These are phyloP conservation scores for Podiceps cristatus DNA, from an alignment of 2,113 vertebrate species.

Conservation along the genomic window DNA sequence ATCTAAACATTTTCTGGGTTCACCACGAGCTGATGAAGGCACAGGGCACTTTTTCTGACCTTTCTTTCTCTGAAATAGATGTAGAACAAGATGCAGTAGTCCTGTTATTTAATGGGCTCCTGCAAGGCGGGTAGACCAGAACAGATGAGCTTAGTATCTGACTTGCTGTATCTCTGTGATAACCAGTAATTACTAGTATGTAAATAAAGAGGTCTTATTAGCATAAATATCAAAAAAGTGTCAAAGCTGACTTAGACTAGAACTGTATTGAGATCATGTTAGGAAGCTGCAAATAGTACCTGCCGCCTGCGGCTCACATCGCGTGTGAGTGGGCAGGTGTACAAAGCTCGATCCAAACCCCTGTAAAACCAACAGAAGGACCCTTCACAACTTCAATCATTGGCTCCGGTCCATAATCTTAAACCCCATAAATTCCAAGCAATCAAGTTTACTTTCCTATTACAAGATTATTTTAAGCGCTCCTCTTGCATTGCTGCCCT, in stretches of 20 bases:
- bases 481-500: not conserved
- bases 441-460: not conserved
- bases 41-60: not conserved
- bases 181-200: not conserved
- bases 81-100: not conserved
- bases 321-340: not conserved
- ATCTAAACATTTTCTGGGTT: not conserved
- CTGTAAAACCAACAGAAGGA: not conserved
- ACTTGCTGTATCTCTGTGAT: not conserved
- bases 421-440: not conserved
- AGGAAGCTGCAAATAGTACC: not conserved
- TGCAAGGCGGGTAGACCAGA: not conserved
- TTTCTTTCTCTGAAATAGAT: not conserved
- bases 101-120: not conserved
- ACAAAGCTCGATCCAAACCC: not conserved
- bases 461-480: not conserved
- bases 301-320: accelerated
- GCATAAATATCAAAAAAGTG: not conserved
- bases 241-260: not conserved
- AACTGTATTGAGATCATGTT: not conserved
- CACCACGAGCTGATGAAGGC: not conserved
- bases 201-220: not conserved
- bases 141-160: not conserved
- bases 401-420: not conserved
- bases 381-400: not conserved